Base-by-base conservation (phyloP, 1,140 invertebrate genomes). In the Eulimnadia texana region DNA sequence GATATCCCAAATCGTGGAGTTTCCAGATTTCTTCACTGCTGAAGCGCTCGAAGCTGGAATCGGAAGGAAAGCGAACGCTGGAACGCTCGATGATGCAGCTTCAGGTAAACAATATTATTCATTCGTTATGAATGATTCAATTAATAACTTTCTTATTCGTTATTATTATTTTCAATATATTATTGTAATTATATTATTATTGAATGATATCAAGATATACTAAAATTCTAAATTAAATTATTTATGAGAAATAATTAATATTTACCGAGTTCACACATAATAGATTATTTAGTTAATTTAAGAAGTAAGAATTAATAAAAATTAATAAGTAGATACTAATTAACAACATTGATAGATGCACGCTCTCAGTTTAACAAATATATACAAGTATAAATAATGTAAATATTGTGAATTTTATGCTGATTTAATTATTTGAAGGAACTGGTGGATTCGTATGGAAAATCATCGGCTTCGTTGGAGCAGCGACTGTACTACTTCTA, bases 31-130 rank as follows among this genome's bases (percentile, higher is more conserved):
- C 79, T 9, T 78, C 85, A 2, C 69, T 94, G 1, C 74, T 84
- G 10, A 72, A 85, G 25, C 81, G 92, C 50, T 89, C 86, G 63
- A 75, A 80, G 58, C 70, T 92, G 19, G 91, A 98, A 74, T 78
- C 78, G 0, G 77, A 77, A 47, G 82, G 85, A 65, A 81, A 83
- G 47, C 78, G 91, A 63, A 87, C 86, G 0, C 80, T 94, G 11
- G 90, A 95, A 68, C 74, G 93, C 56, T 82, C 90, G 10, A 82
- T 96, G 79, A 79, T 81, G 69, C 94, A 98, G 74, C 77, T 86
- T 64, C 86, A 77, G 67, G 74, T 75, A 65, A 50, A n/a, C 20
- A n/a, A 2, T 1, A 13, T 53, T n/a, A 20, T 29, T 55, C 2
- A 25, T 55, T 59, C 13, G 16, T 2, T 50, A 20, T 2, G n/a